phyloP scores from a whole-genome alignment of 2,888 invertebrate species.

The Sminthurides aquaticus region DNA sequence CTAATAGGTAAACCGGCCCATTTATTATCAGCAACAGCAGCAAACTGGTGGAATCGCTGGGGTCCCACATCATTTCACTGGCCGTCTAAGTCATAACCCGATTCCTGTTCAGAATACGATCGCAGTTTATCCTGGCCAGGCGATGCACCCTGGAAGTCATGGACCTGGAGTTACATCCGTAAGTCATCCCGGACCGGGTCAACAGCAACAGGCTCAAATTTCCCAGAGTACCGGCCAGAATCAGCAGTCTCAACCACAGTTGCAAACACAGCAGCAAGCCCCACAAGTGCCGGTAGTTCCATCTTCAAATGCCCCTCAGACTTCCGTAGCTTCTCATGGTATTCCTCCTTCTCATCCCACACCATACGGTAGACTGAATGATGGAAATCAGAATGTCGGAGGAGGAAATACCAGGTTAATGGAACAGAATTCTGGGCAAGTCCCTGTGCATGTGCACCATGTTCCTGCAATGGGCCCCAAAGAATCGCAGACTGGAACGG shows the following conservation, averaged over 20 bases:
- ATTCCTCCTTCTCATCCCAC: background rate
- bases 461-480: background rate
- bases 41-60: background rate
- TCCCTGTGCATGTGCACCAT: too few species aligned
- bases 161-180: too few species aligned
- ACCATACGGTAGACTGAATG: too few species aligned
- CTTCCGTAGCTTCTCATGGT: background rate
- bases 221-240: too few species aligned
- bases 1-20: too few species aligned
- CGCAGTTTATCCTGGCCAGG: too few species aligned
- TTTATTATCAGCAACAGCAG: background rate
- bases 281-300: conserved; percentile 16
- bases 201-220: conserved; percentile 19
- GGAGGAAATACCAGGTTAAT: too few species aligned
- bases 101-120: too few species aligned
- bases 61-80: background rate
- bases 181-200: conserved; percentile 6
- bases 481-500: background rate
- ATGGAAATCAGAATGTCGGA: conserved; percentile 1
- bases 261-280: conserved; percentile 24
- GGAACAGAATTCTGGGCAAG: conserved; percentile 1
- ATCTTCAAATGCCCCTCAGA: too few species aligned
- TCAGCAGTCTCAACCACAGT: conserved; percentile 28
- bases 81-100: too few species aligned
- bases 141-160: too few species aligned